Percentiles rank a stretch among this genome's conserved stretches.
Evolutionary conservation across 2,113 vertebrate genomes (phyloP).

Genomic region (Ammodytes dubius): DNA sequence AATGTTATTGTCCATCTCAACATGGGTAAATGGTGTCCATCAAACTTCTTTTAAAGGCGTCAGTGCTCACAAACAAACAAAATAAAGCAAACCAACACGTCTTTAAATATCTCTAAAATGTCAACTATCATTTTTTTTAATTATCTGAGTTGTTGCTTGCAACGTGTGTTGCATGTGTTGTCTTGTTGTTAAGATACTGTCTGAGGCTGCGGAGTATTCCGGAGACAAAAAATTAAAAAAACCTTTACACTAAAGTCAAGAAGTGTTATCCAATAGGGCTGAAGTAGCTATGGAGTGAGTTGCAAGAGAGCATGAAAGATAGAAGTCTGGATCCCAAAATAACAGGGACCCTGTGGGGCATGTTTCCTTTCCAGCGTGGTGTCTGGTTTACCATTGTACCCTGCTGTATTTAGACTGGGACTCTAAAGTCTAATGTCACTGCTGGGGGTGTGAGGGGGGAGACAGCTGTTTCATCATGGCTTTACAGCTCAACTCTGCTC

Average conservation of each 20-base stretch:
- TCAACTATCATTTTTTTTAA: neutral
- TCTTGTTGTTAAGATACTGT: too few relatives aligned
- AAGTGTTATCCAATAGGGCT: constrained; percentile 26
- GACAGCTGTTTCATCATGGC: constrained; percentile 79
- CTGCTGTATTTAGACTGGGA: constrained; percentile 81
- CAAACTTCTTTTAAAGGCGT: neutral
- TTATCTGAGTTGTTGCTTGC: neutral
- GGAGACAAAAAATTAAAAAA: too few relatives aligned
- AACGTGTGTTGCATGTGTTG: too few relatives aligned
- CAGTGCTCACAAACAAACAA: too few relatives aligned
- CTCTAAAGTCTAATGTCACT: constrained; percentile 70
- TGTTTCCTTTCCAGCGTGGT: constrained; percentile 71
- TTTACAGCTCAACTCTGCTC: constrained; percentile 71
- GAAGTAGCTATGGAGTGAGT: constrained; percentile 44
- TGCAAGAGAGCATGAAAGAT: constrained; percentile 42
- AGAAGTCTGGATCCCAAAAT: constrained; percentile 73
- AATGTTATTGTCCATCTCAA: neutral
- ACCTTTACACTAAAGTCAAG: neutral
- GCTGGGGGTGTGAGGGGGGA: constrained; percentile 20
- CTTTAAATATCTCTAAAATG: neutral
- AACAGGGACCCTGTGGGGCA: constrained; percentile 69
- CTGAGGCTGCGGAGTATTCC: too few relatives aligned
- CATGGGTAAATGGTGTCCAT: constrained; percentile 3
- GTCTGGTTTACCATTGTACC: constrained; percentile 81
- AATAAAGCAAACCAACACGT: too few relatives aligned